Base-by-base conservation (phyloP, 2,888 invertebrate genomes). In the Caenorhabditis drosophilae region DNA sequence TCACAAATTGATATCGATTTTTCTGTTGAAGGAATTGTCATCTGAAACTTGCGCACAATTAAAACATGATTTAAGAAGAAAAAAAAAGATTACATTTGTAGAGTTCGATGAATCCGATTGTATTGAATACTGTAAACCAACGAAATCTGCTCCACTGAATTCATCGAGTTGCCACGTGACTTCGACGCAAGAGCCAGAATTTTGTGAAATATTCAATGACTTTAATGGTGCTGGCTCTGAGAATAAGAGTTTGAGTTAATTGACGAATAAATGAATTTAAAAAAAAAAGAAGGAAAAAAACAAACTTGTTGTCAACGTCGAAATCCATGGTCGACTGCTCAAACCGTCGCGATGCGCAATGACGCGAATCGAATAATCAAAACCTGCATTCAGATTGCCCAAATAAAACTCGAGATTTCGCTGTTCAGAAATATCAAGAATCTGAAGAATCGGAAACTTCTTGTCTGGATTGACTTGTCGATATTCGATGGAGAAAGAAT, bases 341-440 rank as follows among this genome's bases (percentile, higher is more conserved):
- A 81, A 56, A n/a, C 78, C 79, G n/a, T 72, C 76, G 26, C 71
- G 67, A 15, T 81, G 68, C 0, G 82, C 77, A 6, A 74, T 76
- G 22, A 82, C 73, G 9, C 74, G 57, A 23, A 82, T 73, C 44
- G 74, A 71, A 51, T 79, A 82, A 44, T 82, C 82, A 23, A 77
- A 69, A 3, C 82, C 82, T 0, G 82, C 80, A 50, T 70, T 77
- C 60, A 82, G 60, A 47, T 81, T 56, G 50, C 80, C 79, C 35
- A 81, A 48, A 57, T 79, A 82, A 31, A 81, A 63, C 41, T 81
- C 81, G 18, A 81, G 70, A 26, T 78, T 70, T 40, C 73, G 67
- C 50, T 82, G 81, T 16, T 81, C 81, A 4, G 70, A 57, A 51
- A 81, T 77, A 47, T 81, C 81, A 51, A 77, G 63, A 20, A 82